Percentiles rank a stretch among this genome's conserved stretches.
Evolutionary conservation across 1,140 invertebrate species (phyloP).

Genomic region (Bombus consobrinus): DNA sequence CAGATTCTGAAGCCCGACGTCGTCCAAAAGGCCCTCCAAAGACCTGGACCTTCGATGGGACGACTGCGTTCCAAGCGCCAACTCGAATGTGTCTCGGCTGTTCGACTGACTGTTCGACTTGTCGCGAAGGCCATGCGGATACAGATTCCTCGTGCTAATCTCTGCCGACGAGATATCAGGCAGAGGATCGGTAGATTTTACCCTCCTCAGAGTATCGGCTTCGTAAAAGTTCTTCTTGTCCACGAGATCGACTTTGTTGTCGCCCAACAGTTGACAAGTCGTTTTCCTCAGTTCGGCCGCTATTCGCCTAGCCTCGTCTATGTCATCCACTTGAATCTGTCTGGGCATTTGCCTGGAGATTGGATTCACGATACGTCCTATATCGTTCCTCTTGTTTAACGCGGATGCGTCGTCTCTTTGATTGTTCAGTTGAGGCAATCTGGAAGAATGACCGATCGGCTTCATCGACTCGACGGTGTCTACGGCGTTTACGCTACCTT

Average conservation of each 20-base stretch:
- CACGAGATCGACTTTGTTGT: slow-evolving; percentile 84
- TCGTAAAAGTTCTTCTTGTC: slow-evolving; percentile 91
- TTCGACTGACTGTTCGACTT: slow-evolving; percentile 70
- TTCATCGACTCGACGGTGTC: slow-evolving; percentile 67
- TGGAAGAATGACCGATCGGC: slow-evolving; percentile 69
- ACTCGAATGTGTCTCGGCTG: slow-evolving; percentile 12
- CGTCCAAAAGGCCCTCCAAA: slow-evolving; percentile 86
- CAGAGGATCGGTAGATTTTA: slow-evolving; percentile 82
- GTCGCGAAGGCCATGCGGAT: slow-evolving; percentile 80
- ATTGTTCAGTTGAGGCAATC: slow-evolving; percentile 86
- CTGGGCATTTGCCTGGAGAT: slow-evolving; percentile 82
- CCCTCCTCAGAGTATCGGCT: slow-evolving; percentile 85
- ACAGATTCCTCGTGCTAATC: slow-evolving; percentile 83
- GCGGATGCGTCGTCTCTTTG: slow-evolving; percentile 83
- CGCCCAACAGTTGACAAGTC: slow-evolving; percentile 86
- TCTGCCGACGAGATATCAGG: slow-evolving; percentile 68
- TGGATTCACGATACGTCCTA: slow-evolving; percentile 91
- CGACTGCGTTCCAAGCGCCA: slow-evolving; percentile 42
- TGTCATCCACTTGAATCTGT: slow-evolving; percentile 75
- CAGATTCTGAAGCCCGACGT: slow-evolving; percentile 80
- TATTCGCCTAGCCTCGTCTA: slow-evolving; percentile 84
- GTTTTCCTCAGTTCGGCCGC: slow-evolving; percentile 86
- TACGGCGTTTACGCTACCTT: slow-evolving; percentile 52
- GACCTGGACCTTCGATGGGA: slow-evolving; percentile 84
- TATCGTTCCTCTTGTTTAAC: slow-evolving; percentile 87